Percentiles rank a stretch among this genome's conserved stretches.
These are phyloP conservation scores for Agonopterix arenella DNA, from an alignment of 2,888 invertebrate genomes.

Conservation along the genomic window DNA sequence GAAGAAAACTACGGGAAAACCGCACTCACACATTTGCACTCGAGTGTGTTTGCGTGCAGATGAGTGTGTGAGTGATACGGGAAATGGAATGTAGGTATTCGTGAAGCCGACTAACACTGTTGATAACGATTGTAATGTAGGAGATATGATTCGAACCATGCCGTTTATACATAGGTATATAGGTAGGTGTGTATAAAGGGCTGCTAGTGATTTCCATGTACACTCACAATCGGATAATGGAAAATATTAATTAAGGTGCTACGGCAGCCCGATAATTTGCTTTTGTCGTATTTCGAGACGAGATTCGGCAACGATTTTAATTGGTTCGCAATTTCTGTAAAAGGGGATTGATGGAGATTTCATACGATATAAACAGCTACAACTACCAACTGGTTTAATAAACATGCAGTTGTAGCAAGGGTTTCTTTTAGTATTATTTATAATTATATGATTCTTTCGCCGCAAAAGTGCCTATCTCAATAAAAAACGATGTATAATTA, in stretches of 20 bases:
- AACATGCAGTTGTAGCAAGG: too few species aligned
- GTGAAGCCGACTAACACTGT: slow-evolving; percentile 19
- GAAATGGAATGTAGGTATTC: slow-evolving; percentile 38
- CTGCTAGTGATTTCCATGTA: slow-evolving; percentile 43
- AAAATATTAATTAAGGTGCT: slow-evolving; percentile 38
- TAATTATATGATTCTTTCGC: too few species aligned
- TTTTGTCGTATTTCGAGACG: not conserved
- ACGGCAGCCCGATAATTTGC: slow-evolving; percentile 28
- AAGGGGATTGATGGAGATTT: too few species aligned
- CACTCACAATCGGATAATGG: slow-evolving; percentile 28
- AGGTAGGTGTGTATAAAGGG: slow-evolving; percentile 18
- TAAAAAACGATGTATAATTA: too few species aligned
- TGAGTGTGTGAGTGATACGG: slow-evolving; percentile 14
- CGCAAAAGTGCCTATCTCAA: too few species aligned
- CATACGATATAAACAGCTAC: too few species aligned
- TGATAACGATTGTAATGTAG: slow-evolving; percentile 42
- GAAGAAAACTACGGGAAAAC: slow-evolving; percentile 20
- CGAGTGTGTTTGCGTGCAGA: slow-evolving; percentile 7
- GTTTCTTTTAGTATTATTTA: too few species aligned
- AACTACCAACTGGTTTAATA: too few species aligned
- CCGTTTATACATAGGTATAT: too few species aligned
- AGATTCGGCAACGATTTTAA: too few species aligned
- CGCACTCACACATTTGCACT: slow-evolving; percentile 24
- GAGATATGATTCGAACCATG: slow-evolving; percentile 27
- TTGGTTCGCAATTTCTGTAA: too few species aligned